These are phyloP conservation scores for Mormyrus proboscirostris DNA, from an alignment of 2,797 vertebrate species.

Conservation along the genomic window DNA sequence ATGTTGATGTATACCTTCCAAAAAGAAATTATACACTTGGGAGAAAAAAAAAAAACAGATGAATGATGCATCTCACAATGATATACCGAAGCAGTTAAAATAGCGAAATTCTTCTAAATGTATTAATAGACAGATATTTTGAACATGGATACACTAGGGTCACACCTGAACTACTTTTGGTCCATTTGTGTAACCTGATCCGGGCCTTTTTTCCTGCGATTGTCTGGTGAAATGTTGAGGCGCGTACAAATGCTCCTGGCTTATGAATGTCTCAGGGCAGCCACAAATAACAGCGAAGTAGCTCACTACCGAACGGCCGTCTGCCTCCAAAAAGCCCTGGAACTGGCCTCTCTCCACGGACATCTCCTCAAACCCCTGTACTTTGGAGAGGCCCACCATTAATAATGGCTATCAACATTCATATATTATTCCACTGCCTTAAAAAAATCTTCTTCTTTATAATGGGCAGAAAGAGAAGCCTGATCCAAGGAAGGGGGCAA, in stretches of 20 bases:
- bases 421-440: constrained; percentile 56
- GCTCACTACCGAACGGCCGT: constrained; percentile 45
- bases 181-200: constrained; percentile 46
- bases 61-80: background rate
- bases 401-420: constrained; percentile 54
- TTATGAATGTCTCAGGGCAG: constrained; percentile 54
- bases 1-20: background rate
- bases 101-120: background rate
- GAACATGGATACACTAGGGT: background rate
- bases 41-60: background rate
- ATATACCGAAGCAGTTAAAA: background rate
- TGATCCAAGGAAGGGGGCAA: constrained; percentile 43
- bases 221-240: constrained; percentile 64
- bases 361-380: constrained; percentile 48
- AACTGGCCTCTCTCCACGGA: constrained; percentile 48
- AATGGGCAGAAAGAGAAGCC: constrained; percentile 37
- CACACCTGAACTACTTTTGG: constrained; percentile 14
- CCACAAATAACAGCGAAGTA: constrained; percentile 58
- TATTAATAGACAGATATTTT: background rate
- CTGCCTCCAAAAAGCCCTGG: constrained; percentile 56
- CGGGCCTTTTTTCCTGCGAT: constrained; percentile 46
- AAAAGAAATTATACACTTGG: background rate
- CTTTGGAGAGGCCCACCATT: constrained; percentile 49
- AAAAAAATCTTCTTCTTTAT: constrained; percentile 25
- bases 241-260: constrained; percentile 61